Evolutionary conservation across 2,113 vertebrate species (phyloP).

Genomic region (Passer montanus): DNA sequence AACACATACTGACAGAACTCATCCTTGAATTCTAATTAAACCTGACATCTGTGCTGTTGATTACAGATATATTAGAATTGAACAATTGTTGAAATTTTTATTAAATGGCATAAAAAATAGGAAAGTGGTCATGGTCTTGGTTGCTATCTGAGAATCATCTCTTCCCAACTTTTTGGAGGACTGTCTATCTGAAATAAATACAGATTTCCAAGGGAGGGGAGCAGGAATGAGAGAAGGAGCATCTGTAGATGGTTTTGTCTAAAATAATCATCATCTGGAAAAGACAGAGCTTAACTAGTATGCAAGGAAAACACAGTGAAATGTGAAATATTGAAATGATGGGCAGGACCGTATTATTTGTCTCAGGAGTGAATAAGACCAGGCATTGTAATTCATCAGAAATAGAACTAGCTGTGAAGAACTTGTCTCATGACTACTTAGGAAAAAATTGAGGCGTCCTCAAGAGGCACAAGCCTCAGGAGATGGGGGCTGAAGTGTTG

Average conservation of each 20-base stretch:
- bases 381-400: background rate
- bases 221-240: background rate
- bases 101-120: background rate
- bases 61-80: background rate
- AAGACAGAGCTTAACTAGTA: background rate
- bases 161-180: background rate
- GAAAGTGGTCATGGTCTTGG: background rate
- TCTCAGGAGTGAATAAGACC: background rate
- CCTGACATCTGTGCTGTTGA: background rate
- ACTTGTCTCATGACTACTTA: background rate
- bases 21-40: background rate
- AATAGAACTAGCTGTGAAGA: background rate
- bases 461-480: background rate
- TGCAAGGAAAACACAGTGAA: background rate
- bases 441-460: background rate
- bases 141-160: background rate
- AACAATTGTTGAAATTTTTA: background rate
- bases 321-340: background rate
- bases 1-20: background rate
- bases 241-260: constrained; percentile 9
- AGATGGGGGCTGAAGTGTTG: background rate
- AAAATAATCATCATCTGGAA: constrained; percentile 9
- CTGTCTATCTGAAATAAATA: background rate
- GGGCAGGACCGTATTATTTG: background rate
- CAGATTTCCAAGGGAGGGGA: background rate